Base-by-base conservation (phyloP, 2,888 invertebrate genomes). In the Oegoconia quadripuncta region DNA sequence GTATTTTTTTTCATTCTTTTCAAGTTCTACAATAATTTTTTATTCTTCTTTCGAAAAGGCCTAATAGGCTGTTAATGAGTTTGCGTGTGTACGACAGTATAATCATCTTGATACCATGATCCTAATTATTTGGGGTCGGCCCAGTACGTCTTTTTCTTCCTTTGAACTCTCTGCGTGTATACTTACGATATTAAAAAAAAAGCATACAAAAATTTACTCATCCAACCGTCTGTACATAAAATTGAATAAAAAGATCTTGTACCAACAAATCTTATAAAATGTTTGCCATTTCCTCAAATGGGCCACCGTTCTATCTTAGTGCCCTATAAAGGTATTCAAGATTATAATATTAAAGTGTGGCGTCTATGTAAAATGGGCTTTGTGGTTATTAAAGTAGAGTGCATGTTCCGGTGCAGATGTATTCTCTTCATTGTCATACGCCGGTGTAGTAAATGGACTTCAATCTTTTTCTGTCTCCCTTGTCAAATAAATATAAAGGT, bases 261-360 rank as follows among this genome's bases (percentile, higher is more conserved):
- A 37, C 40, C 51, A 52, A 60, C 59, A 59, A 55, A 54, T 60
- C 53, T 53, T 48, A 55, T 59, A 55, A 56, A 71, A 64, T 63
- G 61, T 48, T 52, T 41, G 55, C 57, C 60, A 65, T 68, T 62
- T 57, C 48, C 59, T 44, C 55, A 64, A 71, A 72, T 63, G 62
- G 64, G 37, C 43, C 41, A 54, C 47, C 62, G 50, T 63, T 72
- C 56, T 48, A 58, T 69, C 63, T 64, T 59, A 61, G 54, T 46
- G 54, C 58, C 55, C 59, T 56, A 66, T 70, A 69, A 71, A 71
- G 66, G 61, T 59, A 52, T 50, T 59, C 44, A 46, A 58, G 64
- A 70, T 69, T 70, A 68, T 68, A 64, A 64, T 67, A 67, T 74
- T 55, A 57, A 47, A 46, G 14, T 12, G 27, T 13, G 13, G 13